These are phyloP conservation scores for Phasianus colchicus DNA, from an alignment of 2,113 vertebrate species.

Conservation along the genomic window DNA sequence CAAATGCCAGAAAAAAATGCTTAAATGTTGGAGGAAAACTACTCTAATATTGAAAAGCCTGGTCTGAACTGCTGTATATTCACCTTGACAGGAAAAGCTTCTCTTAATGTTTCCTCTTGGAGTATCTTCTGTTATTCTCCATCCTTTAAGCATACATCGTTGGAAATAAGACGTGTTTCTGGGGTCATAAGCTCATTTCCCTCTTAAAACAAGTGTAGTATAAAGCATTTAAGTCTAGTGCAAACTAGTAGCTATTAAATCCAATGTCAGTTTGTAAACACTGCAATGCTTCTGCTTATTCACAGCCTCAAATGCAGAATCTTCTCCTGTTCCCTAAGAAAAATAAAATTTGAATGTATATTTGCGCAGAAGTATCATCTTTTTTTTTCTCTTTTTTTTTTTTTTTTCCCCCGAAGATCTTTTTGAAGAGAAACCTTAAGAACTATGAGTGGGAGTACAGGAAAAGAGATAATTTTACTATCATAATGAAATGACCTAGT, in stretches of 20 bases:
- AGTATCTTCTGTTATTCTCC: constrained; percentile 50
- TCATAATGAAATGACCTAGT: neutral
- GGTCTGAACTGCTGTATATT: constrained; percentile 26
- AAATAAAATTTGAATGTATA: neutral
- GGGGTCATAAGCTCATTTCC: constrained; percentile 28
- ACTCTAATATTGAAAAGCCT: neutral
- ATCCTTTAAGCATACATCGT: constrained; percentile 12
- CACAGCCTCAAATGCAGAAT: neutral
- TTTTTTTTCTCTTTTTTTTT: accelerated
- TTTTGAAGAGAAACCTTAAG: neutral
- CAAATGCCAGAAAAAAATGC: neutral
- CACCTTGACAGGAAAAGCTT: constrained; percentile 53
- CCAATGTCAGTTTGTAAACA: neutral
- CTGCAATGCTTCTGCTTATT: neutral
- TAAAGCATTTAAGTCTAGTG: neutral
- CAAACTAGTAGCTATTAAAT: neutral
- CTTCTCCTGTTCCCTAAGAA: neutral
- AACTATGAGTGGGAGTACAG: neutral
- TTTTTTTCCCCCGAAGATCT: neutral
- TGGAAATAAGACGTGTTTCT: constrained; percentile 54
- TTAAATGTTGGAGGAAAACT: neutral
- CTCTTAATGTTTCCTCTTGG: constrained; percentile 46
- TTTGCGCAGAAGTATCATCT: neutral
- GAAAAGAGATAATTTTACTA: neutral
- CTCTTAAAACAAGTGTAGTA: neutral